These are phyloP conservation scores for Cataglyphis altisquamis DNA, from an alignment of 2,888 invertebrate species.

Conservation along the genomic window DNA sequence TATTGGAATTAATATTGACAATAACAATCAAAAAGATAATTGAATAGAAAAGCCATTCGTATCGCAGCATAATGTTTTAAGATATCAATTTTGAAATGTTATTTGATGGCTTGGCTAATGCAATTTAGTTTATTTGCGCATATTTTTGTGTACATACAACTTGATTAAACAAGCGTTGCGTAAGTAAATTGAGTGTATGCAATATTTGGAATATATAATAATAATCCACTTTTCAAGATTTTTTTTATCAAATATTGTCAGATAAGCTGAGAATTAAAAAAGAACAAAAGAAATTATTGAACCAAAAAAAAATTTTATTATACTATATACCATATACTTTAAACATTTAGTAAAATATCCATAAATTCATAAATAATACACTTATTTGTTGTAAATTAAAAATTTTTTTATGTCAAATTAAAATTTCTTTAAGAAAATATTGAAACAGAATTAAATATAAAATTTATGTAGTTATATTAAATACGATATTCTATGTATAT, in stretches of 20 bases:
- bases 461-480: no score
- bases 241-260: constrained; percentile 13
- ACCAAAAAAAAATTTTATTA: not conserved
- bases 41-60: constrained; percentile 32
- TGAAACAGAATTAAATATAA: no score
- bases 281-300: not conserved
- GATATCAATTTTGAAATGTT: constrained; percentile 26
- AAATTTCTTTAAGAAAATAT: not conserved
- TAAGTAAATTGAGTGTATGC: constrained; percentile 21
- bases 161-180: constrained; percentile 35
- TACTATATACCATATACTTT: not conserved
- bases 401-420: no score
- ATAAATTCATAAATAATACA: not conserved
- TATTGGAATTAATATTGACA: constrained; percentile 34
- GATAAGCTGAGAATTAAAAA: not conserved
- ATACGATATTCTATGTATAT: not conserved
- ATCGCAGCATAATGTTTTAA: constrained; percentile 52
- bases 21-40: constrained; percentile 46
- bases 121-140: constrained; percentile 35
- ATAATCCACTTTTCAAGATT: constrained; percentile 8
- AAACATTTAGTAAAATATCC: not conserved
- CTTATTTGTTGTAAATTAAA: not conserved
- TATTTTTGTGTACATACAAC: constrained; percentile 40
- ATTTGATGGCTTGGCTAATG: constrained; percentile 28
- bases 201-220: not conserved